Conservation (phyloP, 2,113 vertebrate genomes). For the Atrichornis clamosus region DNA sequence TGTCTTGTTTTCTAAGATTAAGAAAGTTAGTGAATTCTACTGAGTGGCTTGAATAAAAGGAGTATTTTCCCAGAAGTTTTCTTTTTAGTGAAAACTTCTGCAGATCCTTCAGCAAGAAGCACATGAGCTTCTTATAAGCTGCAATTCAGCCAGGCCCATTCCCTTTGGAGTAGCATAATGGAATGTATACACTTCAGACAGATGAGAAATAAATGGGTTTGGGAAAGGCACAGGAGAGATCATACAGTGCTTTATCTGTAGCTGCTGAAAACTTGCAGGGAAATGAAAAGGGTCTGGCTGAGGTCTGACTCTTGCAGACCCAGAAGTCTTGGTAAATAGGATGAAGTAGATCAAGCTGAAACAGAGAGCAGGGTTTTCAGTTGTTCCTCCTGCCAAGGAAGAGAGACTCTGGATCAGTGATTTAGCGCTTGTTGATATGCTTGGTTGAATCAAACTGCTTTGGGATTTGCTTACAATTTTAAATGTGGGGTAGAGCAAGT, state of each 20-base stretch:
- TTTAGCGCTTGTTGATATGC: not conserved
- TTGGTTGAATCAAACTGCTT: not conserved
- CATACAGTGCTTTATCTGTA: not conserved
- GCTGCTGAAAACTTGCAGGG: not conserved
- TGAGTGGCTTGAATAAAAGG: not conserved
- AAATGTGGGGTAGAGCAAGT: not conserved
- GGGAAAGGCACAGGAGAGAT: not conserved
- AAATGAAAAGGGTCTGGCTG: not conserved
- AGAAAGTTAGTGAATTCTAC: not conserved
- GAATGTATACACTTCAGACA: not conserved
- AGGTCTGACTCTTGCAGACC: not conserved
- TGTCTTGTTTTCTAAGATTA: not conserved
- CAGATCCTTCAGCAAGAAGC: not conserved
- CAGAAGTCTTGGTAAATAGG: not conserved
- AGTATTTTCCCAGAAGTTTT: not conserved
- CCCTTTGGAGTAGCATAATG: not conserved
- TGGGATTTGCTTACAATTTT: not conserved
- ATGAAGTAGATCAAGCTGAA: not conserved
- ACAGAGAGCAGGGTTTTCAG: not conserved
- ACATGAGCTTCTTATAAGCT: not conserved
- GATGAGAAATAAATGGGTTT: not conserved
- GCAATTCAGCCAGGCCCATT: not conserved
- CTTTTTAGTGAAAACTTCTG: not conserved
- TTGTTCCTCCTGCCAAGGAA: not conserved
- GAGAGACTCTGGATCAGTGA: not conserved